phyloP scores from a whole-genome alignment of 2,888 invertebrate genomes.

The Tetranychus truncatus region DNA sequence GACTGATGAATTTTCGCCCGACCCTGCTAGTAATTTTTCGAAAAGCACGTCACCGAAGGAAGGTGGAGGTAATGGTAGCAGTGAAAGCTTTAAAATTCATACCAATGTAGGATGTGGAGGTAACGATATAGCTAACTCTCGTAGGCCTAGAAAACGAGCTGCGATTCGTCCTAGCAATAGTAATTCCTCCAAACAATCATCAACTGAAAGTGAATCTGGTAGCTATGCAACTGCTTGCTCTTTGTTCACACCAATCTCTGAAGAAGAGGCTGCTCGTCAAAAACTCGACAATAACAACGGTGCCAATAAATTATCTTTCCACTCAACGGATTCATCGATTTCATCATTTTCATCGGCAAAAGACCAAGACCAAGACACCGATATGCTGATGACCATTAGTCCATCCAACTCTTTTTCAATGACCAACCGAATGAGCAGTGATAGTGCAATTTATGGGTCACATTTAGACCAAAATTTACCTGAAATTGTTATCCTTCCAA shows the following conservation, averaged over 20 bases:
- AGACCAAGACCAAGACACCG: too few relatives aligned
- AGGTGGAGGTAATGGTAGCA: background rate
- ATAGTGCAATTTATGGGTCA: too few relatives aligned
- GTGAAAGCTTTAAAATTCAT: background rate
- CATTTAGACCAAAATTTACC: too few relatives aligned
- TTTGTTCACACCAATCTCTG: slow-evolving; percentile 13
- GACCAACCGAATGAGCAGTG: too few relatives aligned
- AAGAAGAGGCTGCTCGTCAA: background rate
- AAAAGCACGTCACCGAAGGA: background rate
- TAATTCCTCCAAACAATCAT: slow-evolving; percentile 15
- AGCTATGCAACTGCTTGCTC: slow-evolving; percentile 20
- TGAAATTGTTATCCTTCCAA: too few relatives aligned
- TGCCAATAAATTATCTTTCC: slow-evolving; percentile 3
- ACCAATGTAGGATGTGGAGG: background rate
- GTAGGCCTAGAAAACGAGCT: background rate
- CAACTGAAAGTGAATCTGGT: slow-evolving; percentile 18
- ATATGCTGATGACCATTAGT: too few relatives aligned
- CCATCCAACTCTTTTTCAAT: too few relatives aligned
- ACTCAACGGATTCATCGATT: background rate
- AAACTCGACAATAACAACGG: background rate
- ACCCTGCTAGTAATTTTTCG: background rate
- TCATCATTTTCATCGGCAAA: background rate
- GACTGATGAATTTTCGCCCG: background rate
- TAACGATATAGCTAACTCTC: background rate
- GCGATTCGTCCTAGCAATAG: background rate